Base-by-base conservation (phyloP, 2,888 invertebrate genomes). In the Trichopria drosophilae region DNA sequence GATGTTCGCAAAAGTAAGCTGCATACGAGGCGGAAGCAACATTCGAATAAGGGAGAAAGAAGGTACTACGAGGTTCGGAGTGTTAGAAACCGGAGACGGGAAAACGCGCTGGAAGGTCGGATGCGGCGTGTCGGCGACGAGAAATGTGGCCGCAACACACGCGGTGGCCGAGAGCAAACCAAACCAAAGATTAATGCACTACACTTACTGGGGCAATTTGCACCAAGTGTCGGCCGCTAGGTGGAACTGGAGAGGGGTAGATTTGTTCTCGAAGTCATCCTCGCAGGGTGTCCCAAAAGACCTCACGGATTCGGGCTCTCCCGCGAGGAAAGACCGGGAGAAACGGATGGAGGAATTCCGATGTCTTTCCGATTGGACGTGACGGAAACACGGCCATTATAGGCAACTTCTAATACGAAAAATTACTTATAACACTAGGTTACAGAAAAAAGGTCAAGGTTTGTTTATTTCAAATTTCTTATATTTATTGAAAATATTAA, bases 111-210 rank as follows among this genome's bases (percentile, higher is more conserved):
- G 34, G 42, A 52, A 56, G 61, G 56, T 60, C 52, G 60, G 63
- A 61, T 65, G 69, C 64, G 67, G 67, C 63, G 62, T 69, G 69
- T 68, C 69, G 66, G 65, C 63, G 66, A 68, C 66, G 68, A 71
- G 69, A 70, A 71, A 69, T 65, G 71, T 63, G 61, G 69, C 71
- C 73, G 63, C 73, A 73, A 70, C 72, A 68, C 73, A 71, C 68
- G 68, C 69, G 72, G 66, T 62, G 65, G 65, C 67, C 65, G 63
- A 60, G 63, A 61, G 60, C 66, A 65, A 65, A 72, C 72, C 69
- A 72, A 75, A 73, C 74, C 75, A 75, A 74, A 75, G 75, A 75
- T 75, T 75, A 75, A 74, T 75, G 75, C 72, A 72, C 68, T 72
- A 71, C 73, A 73, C 71, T 73, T 74, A 73, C 72, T 69, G 60